phyloP scores from a whole-genome alignment of 1,140 invertebrate species.

The Drosophila sulfurigaster region DNA sequence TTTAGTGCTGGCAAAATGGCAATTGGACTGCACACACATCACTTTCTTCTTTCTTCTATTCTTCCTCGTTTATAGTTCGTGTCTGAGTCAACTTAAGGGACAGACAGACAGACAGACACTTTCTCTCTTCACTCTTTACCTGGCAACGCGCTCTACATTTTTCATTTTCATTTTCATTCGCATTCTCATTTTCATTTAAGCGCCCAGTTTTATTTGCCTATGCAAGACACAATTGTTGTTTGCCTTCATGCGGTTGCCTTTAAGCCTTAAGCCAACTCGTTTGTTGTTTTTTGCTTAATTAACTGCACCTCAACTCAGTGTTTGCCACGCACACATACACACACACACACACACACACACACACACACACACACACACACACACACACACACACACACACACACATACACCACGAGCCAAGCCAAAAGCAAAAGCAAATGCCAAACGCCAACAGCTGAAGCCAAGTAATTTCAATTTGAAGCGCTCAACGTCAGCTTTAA shows the following conservation, averaged over 20 bases:
- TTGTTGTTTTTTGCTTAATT: slow-evolving; percentile 41
- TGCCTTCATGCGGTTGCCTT: slow-evolving; percentile 15
- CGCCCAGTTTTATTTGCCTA: slow-evolving; percentile 68
- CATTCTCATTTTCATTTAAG: slow-evolving; percentile 43
- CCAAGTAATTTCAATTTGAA: slow-evolving; percentile 67
- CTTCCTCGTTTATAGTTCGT: slow-evolving; percentile 20
- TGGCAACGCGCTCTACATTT: slow-evolving; percentile 23
- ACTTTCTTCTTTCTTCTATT: slow-evolving; percentile 5
- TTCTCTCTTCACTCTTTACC: slow-evolving; percentile 3
- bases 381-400: background rate
- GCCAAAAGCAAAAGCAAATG: slow-evolving; percentile 8
- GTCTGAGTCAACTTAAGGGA: slow-evolving; percentile 12
- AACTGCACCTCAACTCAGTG: slow-evolving; percentile 46
- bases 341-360: background rate
- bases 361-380: background rate
- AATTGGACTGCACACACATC: slow-evolving; percentile 25
- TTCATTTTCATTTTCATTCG: slow-evolving; percentile 53
- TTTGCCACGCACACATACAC: slow-evolving; percentile 6
- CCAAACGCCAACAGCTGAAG: slow-evolving; percentile 24
- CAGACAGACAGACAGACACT: background rate
- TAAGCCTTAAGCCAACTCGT: slow-evolving; percentile 43
- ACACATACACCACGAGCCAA: background rate
- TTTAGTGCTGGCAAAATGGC: slow-evolving; percentile 25
- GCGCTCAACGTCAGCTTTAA: slow-evolving; percentile 53
- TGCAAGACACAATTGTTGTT: slow-evolving; percentile 33